phyloP scores from a whole-genome alignment of 2,113 vertebrate species.

The Lepisosteus osseus region DNA sequence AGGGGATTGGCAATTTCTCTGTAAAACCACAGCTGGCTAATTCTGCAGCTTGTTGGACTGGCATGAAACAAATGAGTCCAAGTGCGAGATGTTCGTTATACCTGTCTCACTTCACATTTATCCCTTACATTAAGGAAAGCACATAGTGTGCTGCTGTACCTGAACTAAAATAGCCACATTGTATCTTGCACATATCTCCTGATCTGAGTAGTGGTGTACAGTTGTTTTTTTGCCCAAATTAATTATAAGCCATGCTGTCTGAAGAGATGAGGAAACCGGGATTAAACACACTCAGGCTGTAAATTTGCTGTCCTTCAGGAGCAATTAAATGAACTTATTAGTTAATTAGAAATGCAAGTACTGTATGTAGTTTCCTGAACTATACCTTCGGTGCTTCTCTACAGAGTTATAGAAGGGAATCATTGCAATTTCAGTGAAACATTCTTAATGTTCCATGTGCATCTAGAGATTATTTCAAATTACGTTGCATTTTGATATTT shows the following conservation, averaged over 20 bases:
- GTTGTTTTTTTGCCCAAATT: too few relatives aligned
- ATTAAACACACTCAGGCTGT: not conserved
- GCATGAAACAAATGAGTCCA: not conserved
- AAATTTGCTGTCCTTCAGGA: not conserved
- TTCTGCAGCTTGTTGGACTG: constrained; percentile 15
- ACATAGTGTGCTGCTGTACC: not conserved
- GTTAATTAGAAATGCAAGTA: not conserved
- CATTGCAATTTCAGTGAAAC: not conserved
- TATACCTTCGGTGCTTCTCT: too few relatives aligned
- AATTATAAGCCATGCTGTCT: too few relatives aligned
- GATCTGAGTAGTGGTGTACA: too few relatives aligned
- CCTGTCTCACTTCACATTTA: constrained; percentile 5
- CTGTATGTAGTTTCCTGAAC: too few relatives aligned
- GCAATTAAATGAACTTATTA: not conserved
- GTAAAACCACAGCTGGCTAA: constrained; percentile 12
- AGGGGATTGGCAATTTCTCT: constrained; percentile 16
- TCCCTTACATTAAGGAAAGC: not conserved
- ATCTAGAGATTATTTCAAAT: not conserved
- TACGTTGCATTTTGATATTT: too few relatives aligned
- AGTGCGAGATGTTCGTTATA: not conserved
- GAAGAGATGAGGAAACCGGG: too few relatives aligned
- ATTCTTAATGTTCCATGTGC: not conserved
- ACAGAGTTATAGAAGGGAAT: too few relatives aligned
- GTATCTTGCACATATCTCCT: too few relatives aligned
- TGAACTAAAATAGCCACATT: not conserved